Conservation (phyloP, 2,888 invertebrate genomes). For the Tenthredo scrophulariae region DNA sequence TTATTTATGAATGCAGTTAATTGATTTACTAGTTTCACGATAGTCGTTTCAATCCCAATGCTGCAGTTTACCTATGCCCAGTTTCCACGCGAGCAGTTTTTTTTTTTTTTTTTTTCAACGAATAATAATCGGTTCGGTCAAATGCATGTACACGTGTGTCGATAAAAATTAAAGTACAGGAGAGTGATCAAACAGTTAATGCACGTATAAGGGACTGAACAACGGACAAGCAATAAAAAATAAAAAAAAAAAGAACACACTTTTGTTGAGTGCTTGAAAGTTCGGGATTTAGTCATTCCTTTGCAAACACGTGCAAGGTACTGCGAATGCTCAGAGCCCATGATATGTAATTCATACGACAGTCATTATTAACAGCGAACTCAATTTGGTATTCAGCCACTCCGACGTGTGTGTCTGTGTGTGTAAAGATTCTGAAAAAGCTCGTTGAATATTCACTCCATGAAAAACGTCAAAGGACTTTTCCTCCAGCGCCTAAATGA, state of each 20-base stretch:
- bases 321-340: not conserved
- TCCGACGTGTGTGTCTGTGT: not conserved
- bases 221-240: not conserved
- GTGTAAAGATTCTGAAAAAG: not conserved
- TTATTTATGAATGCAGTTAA: constrained; percentile 76
- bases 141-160: not conserved
- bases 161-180: not conserved
- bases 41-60: constrained; percentile 16
- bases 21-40: constrained; percentile 75
- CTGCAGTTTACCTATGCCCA: constrained; percentile 22
- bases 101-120: constrained; percentile 53
- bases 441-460: constrained; percentile 24
- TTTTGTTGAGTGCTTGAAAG: constrained; percentile 21
- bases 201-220: not conserved
- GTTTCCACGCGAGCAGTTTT: constrained; percentile 21
- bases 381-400: constrained; percentile 26
- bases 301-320: not conserved
- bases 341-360: constrained; percentile 11
- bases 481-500: not conserved
- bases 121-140: constrained; percentile 1
- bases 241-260: not conserved
- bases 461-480: not conserved
- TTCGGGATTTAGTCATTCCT: constrained; percentile 1
- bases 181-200: not conserved
- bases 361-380: constrained; percentile 32